Evolutionary conservation across 2,113 vertebrate species (phyloP).

Genomic region (Girardinichthys multiradiatus): DNA sequence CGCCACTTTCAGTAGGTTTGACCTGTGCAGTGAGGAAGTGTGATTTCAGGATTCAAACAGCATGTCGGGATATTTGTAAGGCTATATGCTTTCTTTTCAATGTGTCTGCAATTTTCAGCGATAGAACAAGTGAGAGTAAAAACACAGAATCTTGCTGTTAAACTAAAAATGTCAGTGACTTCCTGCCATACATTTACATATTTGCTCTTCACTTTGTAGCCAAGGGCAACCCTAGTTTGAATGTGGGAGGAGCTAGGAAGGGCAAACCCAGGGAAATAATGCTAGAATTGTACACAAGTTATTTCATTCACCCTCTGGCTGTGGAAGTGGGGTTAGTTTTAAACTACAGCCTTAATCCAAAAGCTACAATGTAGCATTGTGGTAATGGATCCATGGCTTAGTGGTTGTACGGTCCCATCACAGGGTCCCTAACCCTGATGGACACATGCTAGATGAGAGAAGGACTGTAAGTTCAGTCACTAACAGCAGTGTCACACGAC

Average conservation of each 20-base stretch:
- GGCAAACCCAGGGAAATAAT: conserved; percentile 20
- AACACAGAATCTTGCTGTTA: no score
- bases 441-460: background rate
- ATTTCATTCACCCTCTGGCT: conserved; percentile 22
- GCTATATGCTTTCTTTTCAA: no score
- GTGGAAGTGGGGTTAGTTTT: conserved; percentile 54
- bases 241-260: background rate
- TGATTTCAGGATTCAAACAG: no score
- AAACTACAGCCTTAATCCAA: conserved; percentile 55
- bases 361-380: conserved; percentile 56
- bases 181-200: no score
- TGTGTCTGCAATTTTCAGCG: no score
- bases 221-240: no score
- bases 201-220: background rate
- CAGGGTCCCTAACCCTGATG: conserved; percentile 5
- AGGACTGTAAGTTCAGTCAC: no score
- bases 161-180: no score
- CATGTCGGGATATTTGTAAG: background rate
- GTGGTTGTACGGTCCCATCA: conserved; percentile 11
- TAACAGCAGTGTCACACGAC: no score
- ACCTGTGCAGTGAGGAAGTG: no score
- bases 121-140: no score
- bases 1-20: no score
- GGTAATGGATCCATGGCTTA: conserved; percentile 58
- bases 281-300: conserved; percentile 25